These are phyloP conservation scores for Apteryx owenii DNA, from an alignment of 2,113 vertebrate genomes.

Conservation along the genomic window DNA sequence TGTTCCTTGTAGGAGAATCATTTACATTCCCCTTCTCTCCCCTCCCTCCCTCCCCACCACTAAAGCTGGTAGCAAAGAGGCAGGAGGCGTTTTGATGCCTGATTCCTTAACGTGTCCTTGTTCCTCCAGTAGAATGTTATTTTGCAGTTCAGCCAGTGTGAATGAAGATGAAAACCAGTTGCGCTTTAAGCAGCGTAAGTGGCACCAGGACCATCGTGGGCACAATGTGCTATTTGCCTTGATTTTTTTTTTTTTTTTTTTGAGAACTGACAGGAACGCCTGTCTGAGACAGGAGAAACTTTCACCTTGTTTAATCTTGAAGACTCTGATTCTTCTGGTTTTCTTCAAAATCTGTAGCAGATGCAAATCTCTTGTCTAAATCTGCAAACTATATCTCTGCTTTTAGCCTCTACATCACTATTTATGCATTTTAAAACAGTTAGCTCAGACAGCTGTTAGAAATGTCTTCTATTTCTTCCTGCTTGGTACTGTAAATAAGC, in stretches of 20 bases:
- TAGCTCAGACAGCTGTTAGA: neutral
- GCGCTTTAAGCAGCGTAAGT: neutral
- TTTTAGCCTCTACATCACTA: neutral
- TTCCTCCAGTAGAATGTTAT: neutral
- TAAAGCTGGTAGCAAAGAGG: neutral
- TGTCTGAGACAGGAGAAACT: neutral
- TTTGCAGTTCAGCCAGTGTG: neutral
- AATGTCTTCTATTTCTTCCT: neutral
- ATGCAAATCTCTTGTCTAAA: neutral
- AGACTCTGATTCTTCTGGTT: neutral
- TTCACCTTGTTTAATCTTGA: neutral
- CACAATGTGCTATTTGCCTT: neutral
- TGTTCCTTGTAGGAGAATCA: neutral
- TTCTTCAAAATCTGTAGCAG: neutral
- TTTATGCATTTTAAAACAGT: neutral
- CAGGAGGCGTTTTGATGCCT: neutral
- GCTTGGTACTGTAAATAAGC: neutral
- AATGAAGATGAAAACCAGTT: neutral
- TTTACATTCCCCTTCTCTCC: neutral
- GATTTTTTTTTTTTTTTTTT: neutral
- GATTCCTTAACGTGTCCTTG: neutral
- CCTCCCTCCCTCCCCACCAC: neutral
- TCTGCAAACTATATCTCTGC: rapidly evolving
- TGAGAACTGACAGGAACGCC: neutral
- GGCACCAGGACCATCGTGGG: neutral